Base-by-base conservation (phyloP, 2,113 vertebrate species). In the Scomber japonicus region DNA sequence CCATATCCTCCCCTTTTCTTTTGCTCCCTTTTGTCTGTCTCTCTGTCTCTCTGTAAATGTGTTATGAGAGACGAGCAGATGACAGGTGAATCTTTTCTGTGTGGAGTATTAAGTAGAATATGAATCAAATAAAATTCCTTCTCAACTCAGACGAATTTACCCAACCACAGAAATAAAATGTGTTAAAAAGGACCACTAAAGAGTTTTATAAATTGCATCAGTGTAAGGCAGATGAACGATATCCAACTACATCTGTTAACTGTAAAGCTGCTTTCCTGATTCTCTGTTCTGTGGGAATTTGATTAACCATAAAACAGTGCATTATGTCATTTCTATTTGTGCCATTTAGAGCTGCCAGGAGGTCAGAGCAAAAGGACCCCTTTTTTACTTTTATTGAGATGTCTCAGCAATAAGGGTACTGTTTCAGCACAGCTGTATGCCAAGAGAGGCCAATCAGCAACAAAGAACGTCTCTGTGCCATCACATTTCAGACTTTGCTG, bases 301-400 rank as follows among this genome's bases (percentile, higher is more conserved):
- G 91, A 93, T 95, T 93, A 90, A 88, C 89, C 85, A 92, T 95
- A 92, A 95, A 95, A 94, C 63, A 71, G 82, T 89, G 89, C 88
- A 93, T 94, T 94, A 93, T 94, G 92, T 90, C 91, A 91, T 77
- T 89, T 87, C 89, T 94, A 88, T 93, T 93, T 87, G 81, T 89
- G 81, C 81, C 88, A 89, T 91, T 93, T 87, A 84, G 81, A 91
- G 86, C 84, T 90, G 86, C 87, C 91, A 93, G 86, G 89, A 88
- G 92, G 94, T 95, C 94, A 93, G 45, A 55, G 85, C 87, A 77
- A 89, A 89, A 88, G 63, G 71, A 75, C 68, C 82, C 78, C 69
- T 83, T 87, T 81, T 84, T 91, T 78, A 79, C 77, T 92, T 93
- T 93, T 93, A 92, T 92, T 88, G 91, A 86, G 82, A 91, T 78